Evolutionary conservation across 2,113 vertebrate genomes (phyloP).

Genomic region (Sisor rabdophorus): DNA sequence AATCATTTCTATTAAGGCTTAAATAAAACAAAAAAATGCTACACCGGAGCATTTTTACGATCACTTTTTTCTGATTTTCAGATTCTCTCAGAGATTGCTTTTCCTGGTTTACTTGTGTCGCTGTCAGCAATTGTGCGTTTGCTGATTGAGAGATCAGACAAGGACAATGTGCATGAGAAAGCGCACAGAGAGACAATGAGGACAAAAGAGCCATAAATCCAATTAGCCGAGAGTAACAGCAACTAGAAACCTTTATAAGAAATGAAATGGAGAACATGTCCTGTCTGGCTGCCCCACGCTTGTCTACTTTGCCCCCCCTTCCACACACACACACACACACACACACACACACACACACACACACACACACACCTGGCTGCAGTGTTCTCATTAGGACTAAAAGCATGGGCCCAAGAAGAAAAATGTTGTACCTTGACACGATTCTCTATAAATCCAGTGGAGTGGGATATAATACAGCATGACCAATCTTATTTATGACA

Average conservation of each 20-base stretch:
- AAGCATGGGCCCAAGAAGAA: constrained; percentile 59
- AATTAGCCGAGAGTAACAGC: constrained; percentile 51
- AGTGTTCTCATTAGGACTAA: constrained; percentile 69
- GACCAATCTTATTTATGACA: constrained; percentile 75
- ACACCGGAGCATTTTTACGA: not conserved
- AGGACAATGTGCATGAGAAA: constrained; percentile 16
- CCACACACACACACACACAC: constrained; percentile 8
- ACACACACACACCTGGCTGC: constrained; percentile 4
- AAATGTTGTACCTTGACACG: constrained; percentile 51
- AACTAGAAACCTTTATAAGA: constrained; percentile 56
- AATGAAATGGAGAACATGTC: constrained; percentile 57
- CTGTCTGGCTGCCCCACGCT: constrained; percentile 49
- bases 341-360: constrained; percentile 19
- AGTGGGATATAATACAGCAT: constrained; percentile 69
- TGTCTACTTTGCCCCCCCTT: constrained; percentile 26
- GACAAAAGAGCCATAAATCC: constrained; percentile 49
- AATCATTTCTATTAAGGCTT: not conserved
- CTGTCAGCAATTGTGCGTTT: constrained; percentile 7
- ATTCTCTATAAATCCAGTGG: constrained; percentile 71
- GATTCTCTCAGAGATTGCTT: constrained; percentile 23
- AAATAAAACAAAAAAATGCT: too few species aligned
- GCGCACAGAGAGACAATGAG: constrained; percentile 20
- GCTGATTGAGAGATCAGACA: constrained; percentile 18
- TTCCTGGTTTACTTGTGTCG: not conserved
- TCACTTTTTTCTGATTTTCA: not conserved